Base-by-base conservation (phyloP, 1,140 invertebrate genomes). In the Zophobas atratus region DNA sequence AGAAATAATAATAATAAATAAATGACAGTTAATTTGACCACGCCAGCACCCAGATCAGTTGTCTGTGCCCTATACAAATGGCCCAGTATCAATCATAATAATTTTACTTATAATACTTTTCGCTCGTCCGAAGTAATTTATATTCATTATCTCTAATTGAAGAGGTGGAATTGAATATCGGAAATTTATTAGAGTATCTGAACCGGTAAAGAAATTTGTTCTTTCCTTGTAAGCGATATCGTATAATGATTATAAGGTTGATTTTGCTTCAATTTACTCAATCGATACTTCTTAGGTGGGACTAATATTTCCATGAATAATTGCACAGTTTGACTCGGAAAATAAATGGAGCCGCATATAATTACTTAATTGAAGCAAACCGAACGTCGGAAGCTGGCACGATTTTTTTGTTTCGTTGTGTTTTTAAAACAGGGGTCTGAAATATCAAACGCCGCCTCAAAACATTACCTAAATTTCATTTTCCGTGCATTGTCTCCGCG, bases 111-210 rank as follows among this genome's bases (percentile, higher is more conserved):
- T 20, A 20, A 70, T 32, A 41, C 2, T 38, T 73, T 73, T 55
- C 71, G 33, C 34, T 73, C 46, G n/a, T 51, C 3, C 2, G 2
- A 6, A 70, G 57, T 70, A 70, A 76, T 70, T 70, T 76, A 76
- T 76, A 70, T 76, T 76, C 75, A 76, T 76, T 76, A 76, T 70
- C 49, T 55, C 63, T 76, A 76, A 76, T 76, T 76, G 75, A 67
- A 70, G 57, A 76, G 63, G 67, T 70, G 33, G 75, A 67, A 76
- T 70, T 70, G 48, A 70, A 70, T 76, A 76, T 70, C 43, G 75
- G 63, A 76, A 70, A 55, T 70, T 70, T 53, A 76, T 70, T 67
- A 76, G 63, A 43, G 6, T 38, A 38, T 55, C 51, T 51, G 48
- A 53, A 72, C 51, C 38, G 56, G 53, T 53, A 35, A 6, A 72